Evolutionary conservation across 2,797 vertebrate genomes (phyloP), one percentile per base, ranked within the genome.

Genomic region (Eurystomus glaucurus): DNA sequence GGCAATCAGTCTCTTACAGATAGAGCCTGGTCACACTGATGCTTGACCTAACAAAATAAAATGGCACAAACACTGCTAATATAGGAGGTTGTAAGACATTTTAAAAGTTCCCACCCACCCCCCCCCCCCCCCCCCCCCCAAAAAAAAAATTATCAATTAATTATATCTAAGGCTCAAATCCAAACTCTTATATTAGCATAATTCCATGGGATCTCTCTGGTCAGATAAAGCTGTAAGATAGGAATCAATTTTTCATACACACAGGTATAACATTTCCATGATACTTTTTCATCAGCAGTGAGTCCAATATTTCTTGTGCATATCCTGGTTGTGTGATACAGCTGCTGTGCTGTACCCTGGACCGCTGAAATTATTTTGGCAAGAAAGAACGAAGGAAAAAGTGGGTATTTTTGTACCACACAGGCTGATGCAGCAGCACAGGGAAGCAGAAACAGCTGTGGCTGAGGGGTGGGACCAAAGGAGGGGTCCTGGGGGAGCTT

Each of bases 31-130:
- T 69, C 81, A 51, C 31, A 28, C 58, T 88, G 51, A 72, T 74
- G 75, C 68, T 88, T 79, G 19, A 57, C 25, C 25, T 71, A 57
- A 88, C 35, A 82, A 90, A 93, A 51, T 19, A 66, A 91, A 91
- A 80, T 10, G 3, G 11, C 85, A 43, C 79, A 85, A 85, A 93
- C 91, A 83, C 71, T 88, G 45, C 70, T 69, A 79, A 66, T 4
- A 54, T 43, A 62, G 26, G 22, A 94, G n/a, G 11, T 26, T 74
- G 31, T 8, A 92, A 74, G 90, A 85, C 23, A 51, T 58, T 85
- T 13, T 2, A 17, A 22, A 61, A 39, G 13, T 70, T 80, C 33
- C 9, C 39, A 62, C 12, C 23, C 11, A 16, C 43, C 28, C 12
- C 10, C 35, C 35, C 35, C 35, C 35, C 35, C 35, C 35, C 35